Evolutionary conservation across 2,888 invertebrate species (phyloP).

Genomic region (Calliopum simillimum): DNA sequence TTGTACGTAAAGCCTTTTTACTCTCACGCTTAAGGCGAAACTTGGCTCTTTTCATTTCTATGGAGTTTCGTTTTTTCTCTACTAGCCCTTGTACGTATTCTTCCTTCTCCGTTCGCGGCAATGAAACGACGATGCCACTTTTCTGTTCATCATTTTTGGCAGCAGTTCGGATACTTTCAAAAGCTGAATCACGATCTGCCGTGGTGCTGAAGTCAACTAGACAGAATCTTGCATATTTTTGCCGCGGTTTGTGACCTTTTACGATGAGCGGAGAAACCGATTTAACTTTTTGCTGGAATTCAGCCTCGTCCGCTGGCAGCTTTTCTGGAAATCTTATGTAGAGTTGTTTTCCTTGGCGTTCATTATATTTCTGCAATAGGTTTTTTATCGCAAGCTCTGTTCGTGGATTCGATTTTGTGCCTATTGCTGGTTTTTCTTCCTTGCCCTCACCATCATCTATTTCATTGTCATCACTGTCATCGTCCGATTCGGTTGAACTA

Average conservation of each 20-base stretch:
- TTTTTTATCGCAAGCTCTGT: conserved; percentile 48
- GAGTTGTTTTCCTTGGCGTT: conserved; percentile 57
- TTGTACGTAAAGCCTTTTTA: conserved; percentile 47
- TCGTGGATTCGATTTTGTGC: conserved; percentile 37
- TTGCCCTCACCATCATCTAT: conserved; percentile 12
- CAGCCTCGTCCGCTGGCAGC: conserved; percentile 51
- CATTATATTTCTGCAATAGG: conserved; percentile 52
- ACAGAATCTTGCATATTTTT: conserved; percentile 61
- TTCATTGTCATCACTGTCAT: conserved; percentile 38
- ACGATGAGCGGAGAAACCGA: conserved; percentile 52
- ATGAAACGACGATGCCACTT: conserved; percentile 49
- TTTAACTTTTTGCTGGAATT: conserved; percentile 53
- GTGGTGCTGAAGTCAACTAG: conserved; percentile 55
- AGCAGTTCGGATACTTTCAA: conserved; percentile 44
- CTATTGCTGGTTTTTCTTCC: neutral
- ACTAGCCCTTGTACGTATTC: conserved; percentile 56
- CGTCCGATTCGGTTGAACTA: conserved; percentile 59
- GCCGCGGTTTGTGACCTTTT: conserved; percentile 57
- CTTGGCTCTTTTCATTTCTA: conserved; percentile 55
- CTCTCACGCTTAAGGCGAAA: conserved; percentile 51
- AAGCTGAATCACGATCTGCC: conserved; percentile 55
- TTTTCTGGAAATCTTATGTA: conserved; percentile 60
- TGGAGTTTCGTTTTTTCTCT: conserved; percentile 52
- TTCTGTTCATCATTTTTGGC: conserved; percentile 46
- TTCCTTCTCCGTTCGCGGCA: conserved; percentile 58